Conservation (phyloP, 2,113 vertebrate species). For the Pongo abelii region DNA sequence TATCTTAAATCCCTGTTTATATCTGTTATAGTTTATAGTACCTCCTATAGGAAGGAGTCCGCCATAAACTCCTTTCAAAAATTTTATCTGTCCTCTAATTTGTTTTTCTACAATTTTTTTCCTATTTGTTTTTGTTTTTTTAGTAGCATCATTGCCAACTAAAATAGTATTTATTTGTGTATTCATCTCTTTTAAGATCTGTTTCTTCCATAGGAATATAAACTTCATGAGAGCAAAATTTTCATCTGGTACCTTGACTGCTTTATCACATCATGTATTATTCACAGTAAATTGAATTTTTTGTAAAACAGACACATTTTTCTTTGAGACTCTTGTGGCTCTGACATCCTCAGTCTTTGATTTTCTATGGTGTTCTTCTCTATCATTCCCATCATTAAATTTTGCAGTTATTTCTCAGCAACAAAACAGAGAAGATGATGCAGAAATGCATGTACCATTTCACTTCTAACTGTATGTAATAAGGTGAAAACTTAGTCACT, state of each 20-base stretch:
- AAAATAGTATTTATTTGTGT: not conserved
- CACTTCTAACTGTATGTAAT: too few species aligned
- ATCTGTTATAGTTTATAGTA: not conserved
- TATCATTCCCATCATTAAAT: too few species aligned
- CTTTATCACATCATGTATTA: not conserved
- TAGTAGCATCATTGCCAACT: not conserved
- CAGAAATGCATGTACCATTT: too few species aligned
- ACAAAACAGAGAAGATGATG: too few species aligned
- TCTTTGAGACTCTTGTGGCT: too few species aligned
- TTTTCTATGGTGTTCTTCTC: too few species aligned
- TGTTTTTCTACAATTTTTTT: not conserved
- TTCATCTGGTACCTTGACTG: not conserved
- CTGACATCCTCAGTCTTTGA: too few species aligned
- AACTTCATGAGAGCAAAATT: not conserved
- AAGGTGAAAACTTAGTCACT: too few species aligned
- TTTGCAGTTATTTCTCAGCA: too few species aligned
- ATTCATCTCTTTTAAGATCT: not conserved
- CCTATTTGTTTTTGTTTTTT: not conserved
- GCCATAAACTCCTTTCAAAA: not conserved
- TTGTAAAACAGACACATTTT: not conserved
- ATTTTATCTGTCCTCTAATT: not conserved
- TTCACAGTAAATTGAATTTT: not conserved
- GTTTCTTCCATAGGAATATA: not conserved
- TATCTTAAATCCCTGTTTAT: not conserved
- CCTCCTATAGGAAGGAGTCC: not conserved